Evolutionary conservation across 53 echinoderm and acorn worm species (phyloP).

Genomic region (Echinometra lucunter): DNA sequence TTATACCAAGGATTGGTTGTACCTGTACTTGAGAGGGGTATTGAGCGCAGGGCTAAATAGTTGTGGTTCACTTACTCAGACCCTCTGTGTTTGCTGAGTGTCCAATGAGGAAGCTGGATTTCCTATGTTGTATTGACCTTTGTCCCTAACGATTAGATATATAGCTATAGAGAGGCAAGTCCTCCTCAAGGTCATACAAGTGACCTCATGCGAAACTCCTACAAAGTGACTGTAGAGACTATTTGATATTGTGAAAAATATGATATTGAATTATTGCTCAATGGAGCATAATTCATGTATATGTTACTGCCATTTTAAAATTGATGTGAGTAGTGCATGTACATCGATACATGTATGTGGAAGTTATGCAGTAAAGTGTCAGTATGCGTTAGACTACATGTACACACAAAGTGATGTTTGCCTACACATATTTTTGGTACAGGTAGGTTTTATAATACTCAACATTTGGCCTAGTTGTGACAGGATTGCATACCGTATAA

Average conservation of each 20-base stretch:
- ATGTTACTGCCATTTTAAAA: neutral
- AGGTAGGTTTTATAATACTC: neutral
- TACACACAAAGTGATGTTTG: neutral
- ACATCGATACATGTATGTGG: too few relatives aligned
- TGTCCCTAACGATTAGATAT: slow-evolving; percentile 15
- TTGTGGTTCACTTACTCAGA: slow-evolving; percentile 1
- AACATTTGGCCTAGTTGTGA: neutral
- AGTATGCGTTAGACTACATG: neutral
- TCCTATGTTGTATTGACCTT: slow-evolving; percentile 57
- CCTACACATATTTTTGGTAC: too few relatives aligned
- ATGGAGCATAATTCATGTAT: neutral
- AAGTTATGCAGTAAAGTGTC: neutral
- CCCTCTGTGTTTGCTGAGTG: slow-evolving; percentile 43
- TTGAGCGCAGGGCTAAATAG: neutral
- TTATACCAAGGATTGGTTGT: neutral
- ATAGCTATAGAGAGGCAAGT: neutral
- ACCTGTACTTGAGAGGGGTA: neutral
- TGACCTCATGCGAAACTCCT: too few relatives aligned
- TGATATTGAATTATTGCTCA: neutral
- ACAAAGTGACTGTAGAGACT: neutral
- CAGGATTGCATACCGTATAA: neutral
- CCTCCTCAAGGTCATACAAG: slow-evolving; percentile 34
- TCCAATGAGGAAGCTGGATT: slow-evolving; percentile 69
- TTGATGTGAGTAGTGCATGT: too few relatives aligned
- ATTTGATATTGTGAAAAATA: neutral